phyloP scores from a whole-genome alignment of 2,113 vertebrate species.

The Cephalopholis sonnerati region DNA sequence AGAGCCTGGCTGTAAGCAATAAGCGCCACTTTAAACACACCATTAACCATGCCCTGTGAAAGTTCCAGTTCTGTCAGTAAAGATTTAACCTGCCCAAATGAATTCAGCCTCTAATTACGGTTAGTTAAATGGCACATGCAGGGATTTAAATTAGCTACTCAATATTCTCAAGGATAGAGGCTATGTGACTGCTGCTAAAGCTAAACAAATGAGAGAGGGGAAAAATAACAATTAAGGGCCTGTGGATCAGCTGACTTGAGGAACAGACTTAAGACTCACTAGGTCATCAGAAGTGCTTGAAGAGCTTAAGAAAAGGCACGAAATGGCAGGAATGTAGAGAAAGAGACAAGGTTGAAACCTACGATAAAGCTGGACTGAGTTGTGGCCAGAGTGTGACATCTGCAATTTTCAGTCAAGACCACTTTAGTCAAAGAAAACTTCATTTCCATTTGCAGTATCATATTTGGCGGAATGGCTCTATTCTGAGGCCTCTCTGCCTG shows the following conservation, averaged over 20 bases:
- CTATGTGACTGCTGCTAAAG: constrained; percentile 21
- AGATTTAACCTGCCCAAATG: constrained; percentile 69
- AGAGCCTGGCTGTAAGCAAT: constrained; percentile 61
- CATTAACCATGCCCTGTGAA: constrained; percentile 76
- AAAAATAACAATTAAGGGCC: constrained; percentile 14
- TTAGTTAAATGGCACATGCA: constrained; percentile 62
- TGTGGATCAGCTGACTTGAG: constrained; percentile 14
- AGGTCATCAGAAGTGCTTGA: neutral
- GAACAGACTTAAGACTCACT: constrained; percentile 10
- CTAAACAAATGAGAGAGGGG: constrained; percentile 28
- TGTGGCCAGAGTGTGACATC: too few relatives aligned
- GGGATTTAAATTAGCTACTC: constrained; percentile 54
- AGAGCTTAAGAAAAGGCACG: neutral
- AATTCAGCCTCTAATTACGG: constrained; percentile 72
- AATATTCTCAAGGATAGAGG: constrained; percentile 46
- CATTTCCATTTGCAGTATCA: too few relatives aligned
- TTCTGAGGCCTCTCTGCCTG: too few relatives aligned
- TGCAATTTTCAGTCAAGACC: too few relatives aligned
- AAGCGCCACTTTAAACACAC: constrained; percentile 73
- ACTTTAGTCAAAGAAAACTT: too few relatives aligned
- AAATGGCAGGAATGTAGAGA: neutral
- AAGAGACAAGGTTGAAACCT: neutral
- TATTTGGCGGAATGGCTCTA: too few relatives aligned
- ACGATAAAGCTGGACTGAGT: too few relatives aligned
- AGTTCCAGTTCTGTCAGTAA: constrained; percentile 75